A percentile compares a stretch with the other conserved stretches of the same genome.
Conservation (phyloP, 2,888 invertebrate genomes). For the Sarcophaga variegata region DNA sequence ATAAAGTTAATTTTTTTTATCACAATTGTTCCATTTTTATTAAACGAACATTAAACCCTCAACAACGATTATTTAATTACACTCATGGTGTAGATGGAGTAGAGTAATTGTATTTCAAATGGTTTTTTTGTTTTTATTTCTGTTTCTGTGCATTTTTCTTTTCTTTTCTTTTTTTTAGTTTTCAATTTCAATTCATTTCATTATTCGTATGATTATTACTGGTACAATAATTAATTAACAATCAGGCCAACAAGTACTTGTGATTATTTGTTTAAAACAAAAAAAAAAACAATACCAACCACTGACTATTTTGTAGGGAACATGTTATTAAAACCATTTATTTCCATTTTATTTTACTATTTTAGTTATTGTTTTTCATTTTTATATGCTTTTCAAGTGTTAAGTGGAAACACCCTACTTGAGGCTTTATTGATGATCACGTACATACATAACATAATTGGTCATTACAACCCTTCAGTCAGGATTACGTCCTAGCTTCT, state of each 20-base stretch:
- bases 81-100: background rate
- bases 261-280: conserved; percentile 26
- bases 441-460: no score
- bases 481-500: no score
- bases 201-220: conserved; percentile 47
- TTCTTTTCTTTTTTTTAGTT: background rate
- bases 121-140: no score
- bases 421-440: no score
- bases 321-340: no score
- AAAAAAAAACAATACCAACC: background rate
- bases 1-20: background rate
- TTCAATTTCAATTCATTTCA: conserved; percentile 28
- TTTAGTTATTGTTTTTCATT: no score
- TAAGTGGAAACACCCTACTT: no score
- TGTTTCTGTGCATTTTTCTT: no score
- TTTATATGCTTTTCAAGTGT: no score
- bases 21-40: conserved; percentile 37
- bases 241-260: conserved; percentile 44
- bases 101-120: background rate
- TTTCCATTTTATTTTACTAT: no score
- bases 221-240: conserved; percentile 52
- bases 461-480: no score
- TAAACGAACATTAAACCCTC: conserved; percentile 7
- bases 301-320: conserved; percentile 24
- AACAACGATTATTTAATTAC: conserved; percentile 42